These are phyloP conservation scores for Zoroaster sp. DNA, from an alignment of 53 echinoderm and acorn worm species.

Conservation along the genomic window DNA sequence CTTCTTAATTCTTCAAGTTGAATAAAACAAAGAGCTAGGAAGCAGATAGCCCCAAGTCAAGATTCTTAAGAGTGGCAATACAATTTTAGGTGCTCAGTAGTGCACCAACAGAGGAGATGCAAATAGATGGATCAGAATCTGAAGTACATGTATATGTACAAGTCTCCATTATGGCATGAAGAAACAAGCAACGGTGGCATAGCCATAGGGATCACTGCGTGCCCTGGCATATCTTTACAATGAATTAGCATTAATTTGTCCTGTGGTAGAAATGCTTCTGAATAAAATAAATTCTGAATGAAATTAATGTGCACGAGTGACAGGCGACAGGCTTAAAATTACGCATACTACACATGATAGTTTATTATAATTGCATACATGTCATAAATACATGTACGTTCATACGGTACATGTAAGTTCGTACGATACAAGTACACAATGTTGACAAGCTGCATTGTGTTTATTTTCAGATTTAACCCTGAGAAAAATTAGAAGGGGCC, in stretches of 20 bases:
- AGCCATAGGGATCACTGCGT: neutral
- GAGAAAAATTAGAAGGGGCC: neutral
- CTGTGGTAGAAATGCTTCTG: neutral
- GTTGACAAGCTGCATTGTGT: neutral
- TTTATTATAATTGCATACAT: too few species aligned
- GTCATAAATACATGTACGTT: neutral
- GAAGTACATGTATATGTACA: neutral
- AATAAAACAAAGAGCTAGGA: neutral
- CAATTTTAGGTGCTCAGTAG: neutral
- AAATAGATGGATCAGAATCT: neutral
- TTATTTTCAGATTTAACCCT: neutral
- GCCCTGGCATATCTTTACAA: neutral
- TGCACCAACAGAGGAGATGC: neutral
- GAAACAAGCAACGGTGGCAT: neutral
- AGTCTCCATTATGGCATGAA: neutral
- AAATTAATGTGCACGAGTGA: neutral
- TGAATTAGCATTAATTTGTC: neutral
- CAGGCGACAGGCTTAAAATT: neutral
- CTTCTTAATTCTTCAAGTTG: neutral
- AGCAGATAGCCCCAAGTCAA: neutral
- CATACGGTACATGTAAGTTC: neutral
- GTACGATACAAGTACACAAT: neutral
- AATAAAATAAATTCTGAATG: neutral
- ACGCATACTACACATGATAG: neutral
- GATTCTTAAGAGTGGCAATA: neutral